These are phyloP conservation scores for Toxostoma redivivum DNA, from an alignment of 2,113 vertebrate genomes.

Conservation along the genomic window DNA sequence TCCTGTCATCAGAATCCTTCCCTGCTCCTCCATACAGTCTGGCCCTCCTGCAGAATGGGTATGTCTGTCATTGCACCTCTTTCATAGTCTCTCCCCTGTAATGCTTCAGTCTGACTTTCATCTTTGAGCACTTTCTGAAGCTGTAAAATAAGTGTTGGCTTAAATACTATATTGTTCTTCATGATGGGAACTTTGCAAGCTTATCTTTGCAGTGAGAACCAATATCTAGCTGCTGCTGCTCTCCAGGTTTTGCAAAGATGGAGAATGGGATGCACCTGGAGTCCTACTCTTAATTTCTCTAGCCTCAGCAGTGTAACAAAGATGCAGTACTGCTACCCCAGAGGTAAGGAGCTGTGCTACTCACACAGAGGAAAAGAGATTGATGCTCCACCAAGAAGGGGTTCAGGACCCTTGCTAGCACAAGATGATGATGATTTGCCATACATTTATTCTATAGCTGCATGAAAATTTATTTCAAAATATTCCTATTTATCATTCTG, in stretches of 20 bases:
- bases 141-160: neutral
- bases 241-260: neutral
- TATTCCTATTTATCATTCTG: neutral
- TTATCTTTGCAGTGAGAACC: neutral
- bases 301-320: neutral
- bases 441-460: neutral
- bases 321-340: neutral
- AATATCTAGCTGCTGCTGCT: neutral
- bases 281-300: neutral
- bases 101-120: neutral
- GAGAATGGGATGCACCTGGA: neutral
- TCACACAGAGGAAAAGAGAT: neutral
- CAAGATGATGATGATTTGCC: neutral
- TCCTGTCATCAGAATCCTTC: neutral
- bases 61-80: neutral
- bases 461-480: neutral
- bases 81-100: neutral
- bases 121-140: neutral
- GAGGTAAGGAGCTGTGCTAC: neutral
- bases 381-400: neutral
- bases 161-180: neutral
- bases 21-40: neutral
- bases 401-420: neutral
- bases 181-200: neutral
- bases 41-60: neutral